phyloP scores from a whole-genome alignment of 2,888 invertebrate genomes.

The Meandrusa payeni region DNA sequence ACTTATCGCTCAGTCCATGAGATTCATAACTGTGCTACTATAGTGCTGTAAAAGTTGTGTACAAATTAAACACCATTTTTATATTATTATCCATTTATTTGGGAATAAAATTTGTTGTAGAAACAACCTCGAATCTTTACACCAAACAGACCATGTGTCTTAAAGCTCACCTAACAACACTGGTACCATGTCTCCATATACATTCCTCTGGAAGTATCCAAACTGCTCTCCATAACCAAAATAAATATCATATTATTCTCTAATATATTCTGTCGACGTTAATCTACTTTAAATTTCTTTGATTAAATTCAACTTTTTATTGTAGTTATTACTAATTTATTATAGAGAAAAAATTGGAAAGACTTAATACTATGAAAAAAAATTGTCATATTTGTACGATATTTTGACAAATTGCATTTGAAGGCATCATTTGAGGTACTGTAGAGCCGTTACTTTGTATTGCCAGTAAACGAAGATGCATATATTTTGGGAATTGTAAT shows the following conservation, averaged over 20 bases:
- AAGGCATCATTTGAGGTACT: background rate
- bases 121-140: conserved; percentile 55
- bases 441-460: conserved; percentile 10
- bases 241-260: conserved; percentile 53
- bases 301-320: conserved; percentile 43
- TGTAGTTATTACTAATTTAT: conserved; percentile 35
- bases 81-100: conserved; percentile 59
- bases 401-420: conserved; percentile 3
- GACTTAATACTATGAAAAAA: conserved; percentile 37
- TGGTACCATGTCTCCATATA: conserved; percentile 37
- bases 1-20: too few relatives aligned
- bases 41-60: too few relatives aligned
- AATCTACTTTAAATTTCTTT: conserved; percentile 51
- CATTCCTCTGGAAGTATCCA: conserved; percentile 36
- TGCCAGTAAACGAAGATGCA: background rate
- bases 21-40: too few relatives aligned
- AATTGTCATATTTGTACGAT: conserved; percentile 19
- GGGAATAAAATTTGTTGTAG: conserved; percentile 66
- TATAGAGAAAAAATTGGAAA: conserved; percentile 46
- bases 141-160: conserved; percentile 32
- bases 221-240: conserved; percentile 57
- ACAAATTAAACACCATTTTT: conserved; percentile 32
- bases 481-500: too few relatives aligned
- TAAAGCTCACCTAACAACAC: conserved; percentile 35
- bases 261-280: conserved; percentile 45